These are phyloP conservation scores for Odontamblyopus lacepedii DNA, from an alignment of 2,797 vertebrate species.

Conservation along the genomic window DNA sequence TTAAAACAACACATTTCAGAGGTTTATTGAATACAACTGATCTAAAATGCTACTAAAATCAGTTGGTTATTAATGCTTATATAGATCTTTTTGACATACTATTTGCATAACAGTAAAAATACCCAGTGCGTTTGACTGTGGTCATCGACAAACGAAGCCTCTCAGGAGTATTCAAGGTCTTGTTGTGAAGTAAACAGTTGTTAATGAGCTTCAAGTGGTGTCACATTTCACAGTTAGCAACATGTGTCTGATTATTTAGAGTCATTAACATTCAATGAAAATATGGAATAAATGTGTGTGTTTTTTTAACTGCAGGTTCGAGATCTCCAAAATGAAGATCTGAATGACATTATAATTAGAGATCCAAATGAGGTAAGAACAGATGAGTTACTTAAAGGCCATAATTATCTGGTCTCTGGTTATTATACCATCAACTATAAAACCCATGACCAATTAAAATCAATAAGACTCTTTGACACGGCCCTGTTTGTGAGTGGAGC, in stretches of 20 bases:
- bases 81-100: too few relatives aligned
- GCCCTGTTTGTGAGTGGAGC: background rate
- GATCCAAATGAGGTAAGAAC: slow-evolving; percentile 67
- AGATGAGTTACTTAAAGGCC: background rate
- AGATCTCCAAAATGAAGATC: slow-evolving; percentile 48
- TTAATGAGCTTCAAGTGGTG: background rate
- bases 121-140: background rate
- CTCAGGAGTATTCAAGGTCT: background rate
- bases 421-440: too few relatives aligned
- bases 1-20: too few relatives aligned
- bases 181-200: background rate
- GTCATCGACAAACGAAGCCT: background rate
- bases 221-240: background rate
- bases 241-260: background rate
- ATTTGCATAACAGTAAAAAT: background rate
- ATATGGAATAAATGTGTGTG: background rate
- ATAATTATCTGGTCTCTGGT: too few relatives aligned
- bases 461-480: background rate
- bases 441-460: too few relatives aligned
- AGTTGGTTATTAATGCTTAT: too few relatives aligned
- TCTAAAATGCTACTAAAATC: too few relatives aligned
- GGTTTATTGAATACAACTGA: too few relatives aligned
- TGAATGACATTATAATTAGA: slow-evolving; percentile 59
- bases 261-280: background rate
- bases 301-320: slow-evolving; percentile 52